Base-by-base conservation (phyloP, 2,888 invertebrate species). In the Hedychridium roseum region DNA sequence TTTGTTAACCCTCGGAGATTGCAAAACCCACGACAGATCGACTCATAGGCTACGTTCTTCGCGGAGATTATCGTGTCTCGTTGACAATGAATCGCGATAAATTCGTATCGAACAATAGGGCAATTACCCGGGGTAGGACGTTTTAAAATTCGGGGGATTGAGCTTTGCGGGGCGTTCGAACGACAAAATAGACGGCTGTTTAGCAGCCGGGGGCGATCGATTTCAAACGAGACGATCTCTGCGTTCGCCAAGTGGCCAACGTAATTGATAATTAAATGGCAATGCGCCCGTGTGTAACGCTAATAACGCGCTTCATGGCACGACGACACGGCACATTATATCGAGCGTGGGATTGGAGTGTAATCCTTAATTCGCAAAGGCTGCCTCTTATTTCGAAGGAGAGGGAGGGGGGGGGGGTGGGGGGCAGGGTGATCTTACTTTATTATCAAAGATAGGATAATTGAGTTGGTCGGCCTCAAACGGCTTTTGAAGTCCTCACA, bases 321-420 rank as follows among this genome's bases (percentile, higher is more conserved):
- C n/a, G n/a, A n/a, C 12, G 3, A 4, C n/a, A 9, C n/a, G n/a
- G 28, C 11, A 28, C 11, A 28, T 28, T n/a, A n/a, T n/a, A n/a
- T n/a, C n/a, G n/a, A n/a, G n/a, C 37, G 26, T 37, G 39, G 43
- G 45, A 55, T 49, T 40, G 49, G 31, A 55, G 49, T 38, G 49
- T 40, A 54, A 54, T 49, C 55, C 49, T 55, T 55, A 44, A 54
- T 54, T 50, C 27, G 45, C 26, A 43, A 39, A 42, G 50, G 44
- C 28, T 38, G 41, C 43, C 46, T 37, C 36, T 43, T 42, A 28
- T n/a, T n/a, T n/a, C n/a, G n/a, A n/a, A n/a, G n/a, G n/a, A n/a
- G n/a, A n/a, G n/a, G n/a, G n/a, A n/a, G n/a, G n/a, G n/a, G n/a
- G n/a, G n/a, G n/a, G n/a, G n/a, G n/a, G n/a, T n/a, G n/a, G n/a